Conservation (phyloP, 2,797 vertebrate genomes). For the Gambelia wislizenii region DNA sequence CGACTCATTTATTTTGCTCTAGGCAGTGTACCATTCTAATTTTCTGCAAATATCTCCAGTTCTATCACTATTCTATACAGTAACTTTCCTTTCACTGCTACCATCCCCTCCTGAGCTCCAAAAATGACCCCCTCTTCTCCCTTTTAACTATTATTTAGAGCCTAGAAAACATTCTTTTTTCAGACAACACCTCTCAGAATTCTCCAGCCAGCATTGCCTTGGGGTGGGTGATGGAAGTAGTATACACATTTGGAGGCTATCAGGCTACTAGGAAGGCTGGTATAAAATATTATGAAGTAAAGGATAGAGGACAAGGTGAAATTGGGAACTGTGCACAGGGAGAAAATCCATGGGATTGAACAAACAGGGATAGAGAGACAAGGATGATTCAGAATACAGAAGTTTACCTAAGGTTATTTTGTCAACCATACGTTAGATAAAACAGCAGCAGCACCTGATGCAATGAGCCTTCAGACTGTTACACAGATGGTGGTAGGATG, state of each 20-base stretch:
- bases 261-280: not conserved
- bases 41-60: slow-evolving; percentile 1
- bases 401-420: not conserved
- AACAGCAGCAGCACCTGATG: not conserved
- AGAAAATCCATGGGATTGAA: not conserved
- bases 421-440: not conserved
- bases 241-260: too few relatives aligned
- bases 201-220: not conserved
- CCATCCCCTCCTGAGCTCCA: not conserved
- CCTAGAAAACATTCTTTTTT: not conserved
- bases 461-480: too few relatives aligned
- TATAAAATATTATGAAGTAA: not conserved
- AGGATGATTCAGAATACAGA: not conserved
- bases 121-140: not conserved
- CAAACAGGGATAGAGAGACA: not conserved
- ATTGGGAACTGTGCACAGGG: not conserved
- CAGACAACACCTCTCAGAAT: not conserved
- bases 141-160: not conserved
- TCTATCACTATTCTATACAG: not conserved
- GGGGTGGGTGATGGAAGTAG: not conserved
- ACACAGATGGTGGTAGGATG: not conserved
- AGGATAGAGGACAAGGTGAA: not conserved
- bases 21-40: slow-evolving; percentile 29
- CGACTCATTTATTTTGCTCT: slow-evolving; percentile 13
- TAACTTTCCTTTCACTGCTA: not conserved